phyloP scores from a whole-genome alignment of 1,140 invertebrate genomes.

The Cotesia chilonis region DNA sequence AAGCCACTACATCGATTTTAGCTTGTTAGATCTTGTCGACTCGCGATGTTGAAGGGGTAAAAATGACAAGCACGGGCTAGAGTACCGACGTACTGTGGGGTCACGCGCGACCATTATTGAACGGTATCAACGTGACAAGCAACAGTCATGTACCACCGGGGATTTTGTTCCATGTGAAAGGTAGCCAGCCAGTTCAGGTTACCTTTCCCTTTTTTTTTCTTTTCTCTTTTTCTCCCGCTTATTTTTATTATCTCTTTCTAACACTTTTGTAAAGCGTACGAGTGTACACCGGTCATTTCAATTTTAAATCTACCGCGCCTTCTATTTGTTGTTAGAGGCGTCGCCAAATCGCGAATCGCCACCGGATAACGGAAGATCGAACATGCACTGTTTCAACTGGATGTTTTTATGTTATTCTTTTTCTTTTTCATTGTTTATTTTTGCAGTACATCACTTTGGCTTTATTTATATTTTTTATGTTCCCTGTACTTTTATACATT shows the following conservation, averaged over 20 bases:
- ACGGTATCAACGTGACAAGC: conserved; percentile 26
- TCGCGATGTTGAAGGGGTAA: too few relatives aligned
- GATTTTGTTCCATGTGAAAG: conserved; percentile 13
- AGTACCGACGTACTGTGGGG: background rate
- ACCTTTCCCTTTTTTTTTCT: background rate
- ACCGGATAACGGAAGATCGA: conserved; percentile 10
- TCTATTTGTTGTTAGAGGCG: conserved; percentile 3
- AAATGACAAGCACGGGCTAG: too few relatives aligned
- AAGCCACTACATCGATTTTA: too few relatives aligned
- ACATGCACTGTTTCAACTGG: conserved; percentile 10
- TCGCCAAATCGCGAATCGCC: conserved; percentile 20
- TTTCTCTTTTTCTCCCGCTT: background rate
- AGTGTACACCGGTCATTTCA: conserved; percentile 30
- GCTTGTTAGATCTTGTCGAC: too few relatives aligned
- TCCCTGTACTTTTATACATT: background rate
- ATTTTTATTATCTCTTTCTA: too few relatives aligned
- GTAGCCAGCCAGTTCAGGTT: background rate
- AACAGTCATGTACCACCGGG: conserved; percentile 16
- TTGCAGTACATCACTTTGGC: background rate
- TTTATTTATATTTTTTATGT: background rate
- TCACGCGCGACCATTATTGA: conserved; percentile 24
- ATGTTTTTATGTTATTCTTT: conserved; percentile 19
- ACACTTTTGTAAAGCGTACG: conserved; percentile 19
- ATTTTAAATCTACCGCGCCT: conserved; percentile 34
- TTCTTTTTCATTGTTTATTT: background rate